phyloP scores from a whole-genome alignment of 2,113 vertebrate genomes.

The Casuarius casuarius region DNA sequence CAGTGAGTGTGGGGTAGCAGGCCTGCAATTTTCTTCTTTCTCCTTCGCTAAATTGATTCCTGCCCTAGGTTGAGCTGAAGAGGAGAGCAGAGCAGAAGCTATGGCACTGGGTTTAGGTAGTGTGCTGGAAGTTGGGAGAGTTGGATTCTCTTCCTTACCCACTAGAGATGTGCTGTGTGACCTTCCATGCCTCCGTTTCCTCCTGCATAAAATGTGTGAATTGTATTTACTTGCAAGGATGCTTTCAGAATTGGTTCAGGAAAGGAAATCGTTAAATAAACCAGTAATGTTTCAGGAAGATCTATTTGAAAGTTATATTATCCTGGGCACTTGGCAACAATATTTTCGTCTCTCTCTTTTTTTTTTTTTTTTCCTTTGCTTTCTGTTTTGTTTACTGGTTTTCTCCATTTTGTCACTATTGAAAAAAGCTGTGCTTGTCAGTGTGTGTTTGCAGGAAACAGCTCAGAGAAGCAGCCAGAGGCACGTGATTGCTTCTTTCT shows the following conservation, averaged over 20 bases:
- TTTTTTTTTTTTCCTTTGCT: background rate
- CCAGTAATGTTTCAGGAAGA: background rate
- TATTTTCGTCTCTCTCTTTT: background rate
- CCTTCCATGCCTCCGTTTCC: background rate
- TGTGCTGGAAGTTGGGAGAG: fast-evolving
- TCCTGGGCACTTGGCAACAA: fast-evolving
- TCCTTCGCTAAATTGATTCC: background rate
- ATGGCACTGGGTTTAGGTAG: background rate
- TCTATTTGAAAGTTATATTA: fast-evolving
- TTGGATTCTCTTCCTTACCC: background rate
- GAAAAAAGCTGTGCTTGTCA: background rate
- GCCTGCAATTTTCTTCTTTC: background rate
- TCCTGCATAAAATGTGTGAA: background rate
- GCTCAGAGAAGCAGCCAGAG: background rate
- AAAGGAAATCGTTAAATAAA: background rate
- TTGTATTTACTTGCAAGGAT: background rate
- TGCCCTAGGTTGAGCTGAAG: background rate
- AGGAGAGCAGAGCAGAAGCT: background rate
- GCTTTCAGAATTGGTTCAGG: background rate
- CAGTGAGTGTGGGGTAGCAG: fast-evolving
- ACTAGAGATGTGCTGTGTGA: fast-evolving
- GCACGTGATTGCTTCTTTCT: background rate
- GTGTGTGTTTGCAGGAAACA: background rate
- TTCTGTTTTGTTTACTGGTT: background rate
- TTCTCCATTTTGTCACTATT: background rate